Evolutionary conservation across 2,113 vertebrate genomes (phyloP).

Genomic region (Nothocercus nigrocapillus): DNA sequence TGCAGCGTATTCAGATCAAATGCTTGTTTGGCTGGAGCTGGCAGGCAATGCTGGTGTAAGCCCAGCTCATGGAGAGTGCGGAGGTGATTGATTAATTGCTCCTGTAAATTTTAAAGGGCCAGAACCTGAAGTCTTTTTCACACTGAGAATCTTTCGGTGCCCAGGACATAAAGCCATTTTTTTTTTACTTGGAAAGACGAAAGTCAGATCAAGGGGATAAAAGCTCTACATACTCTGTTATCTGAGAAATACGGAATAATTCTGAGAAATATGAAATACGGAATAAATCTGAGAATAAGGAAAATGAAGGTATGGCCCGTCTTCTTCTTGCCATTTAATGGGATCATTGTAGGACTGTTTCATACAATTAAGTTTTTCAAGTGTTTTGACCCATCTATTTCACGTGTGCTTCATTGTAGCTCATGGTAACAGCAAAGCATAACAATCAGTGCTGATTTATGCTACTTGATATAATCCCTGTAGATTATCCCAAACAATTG

Average conservation of each 20-base stretch:
- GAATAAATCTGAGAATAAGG: background rate
- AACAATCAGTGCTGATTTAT: background rate
- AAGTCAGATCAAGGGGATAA: background rate
- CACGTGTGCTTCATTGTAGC: background rate
- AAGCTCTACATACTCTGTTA: accelerated
- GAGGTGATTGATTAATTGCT: slow-evolving; percentile 48
- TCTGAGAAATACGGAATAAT: background rate
- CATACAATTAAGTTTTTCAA: background rate
- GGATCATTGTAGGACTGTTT: background rate
- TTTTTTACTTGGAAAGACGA: background rate
- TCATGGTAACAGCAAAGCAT: background rate
- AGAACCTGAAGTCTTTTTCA: background rate
- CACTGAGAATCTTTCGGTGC: background rate
- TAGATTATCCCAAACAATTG: background rate
- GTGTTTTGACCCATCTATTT: background rate
- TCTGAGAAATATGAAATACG: too few species aligned
- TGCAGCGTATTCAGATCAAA: slow-evolving; percentile 34
- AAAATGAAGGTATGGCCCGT: background rate
- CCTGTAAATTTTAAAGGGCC: background rate
- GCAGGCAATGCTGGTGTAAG: slow-evolving; percentile 25
- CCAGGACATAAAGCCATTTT: background rate
- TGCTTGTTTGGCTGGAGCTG: slow-evolving; percentile 10
- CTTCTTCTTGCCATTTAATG: background rate
- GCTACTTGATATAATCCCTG: background rate
- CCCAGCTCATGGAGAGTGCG: background rate